Conservation (phyloP, 2,888 invertebrate genomes). For the Drosophila nr. perissopoda region DNA sequence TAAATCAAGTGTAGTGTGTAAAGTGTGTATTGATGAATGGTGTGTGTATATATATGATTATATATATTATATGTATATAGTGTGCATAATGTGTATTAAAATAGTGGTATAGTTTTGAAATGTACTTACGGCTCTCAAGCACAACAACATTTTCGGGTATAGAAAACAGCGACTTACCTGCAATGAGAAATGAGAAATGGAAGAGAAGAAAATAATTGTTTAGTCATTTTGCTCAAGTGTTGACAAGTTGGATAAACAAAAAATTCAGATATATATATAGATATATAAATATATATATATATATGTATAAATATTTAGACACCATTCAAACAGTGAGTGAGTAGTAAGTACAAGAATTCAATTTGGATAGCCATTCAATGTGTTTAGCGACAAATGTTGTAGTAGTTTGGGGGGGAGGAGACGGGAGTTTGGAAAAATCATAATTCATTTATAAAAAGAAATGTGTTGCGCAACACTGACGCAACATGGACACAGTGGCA, state of each 20-base stretch:
- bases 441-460: neutral
- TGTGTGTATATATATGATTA: neutral
- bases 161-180: constrained; percentile 80
- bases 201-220: constrained; percentile 31
- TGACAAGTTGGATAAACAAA: constrained; percentile 7
- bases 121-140: constrained; percentile 80
- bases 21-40: constrained; percentile 15
- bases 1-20: constrained; percentile 18
- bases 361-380: constrained; percentile 66
- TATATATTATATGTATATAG: neutral
- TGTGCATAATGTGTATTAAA: constrained; percentile 27
- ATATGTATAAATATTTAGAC: constrained; percentile 14
- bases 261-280: constrained; percentile 8
- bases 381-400: constrained; percentile 79
- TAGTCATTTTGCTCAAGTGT: constrained; percentile 29
- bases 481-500: neutral
- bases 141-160: constrained; percentile 81
- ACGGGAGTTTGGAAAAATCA: neutral
- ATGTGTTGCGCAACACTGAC: constrained; percentile 5
- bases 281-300: constrained; percentile 1
- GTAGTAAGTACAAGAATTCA: constrained; percentile 73
- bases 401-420: neutral
- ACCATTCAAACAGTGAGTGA: constrained; percentile 78
- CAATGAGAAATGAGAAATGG: constrained; percentile 35
- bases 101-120: constrained; percentile 67